Conservation (phyloP, 2,113 vertebrate genomes). For the Heliornis fulica region DNA sequence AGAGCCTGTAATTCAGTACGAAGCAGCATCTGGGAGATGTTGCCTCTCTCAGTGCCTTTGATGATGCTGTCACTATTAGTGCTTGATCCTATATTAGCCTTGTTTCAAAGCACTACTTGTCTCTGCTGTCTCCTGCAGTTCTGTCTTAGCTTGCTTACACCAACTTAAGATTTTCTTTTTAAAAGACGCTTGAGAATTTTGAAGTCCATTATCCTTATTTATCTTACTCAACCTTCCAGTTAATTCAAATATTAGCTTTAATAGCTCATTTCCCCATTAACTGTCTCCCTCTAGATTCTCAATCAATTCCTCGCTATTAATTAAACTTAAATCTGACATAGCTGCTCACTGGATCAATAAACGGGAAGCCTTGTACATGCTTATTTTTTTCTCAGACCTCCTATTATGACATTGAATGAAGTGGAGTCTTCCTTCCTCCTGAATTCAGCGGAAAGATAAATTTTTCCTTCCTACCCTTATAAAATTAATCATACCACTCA, state of each 20-base stretch:
- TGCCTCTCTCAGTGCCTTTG: neutral
- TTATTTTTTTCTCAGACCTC: neutral
- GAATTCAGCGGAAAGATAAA: neutral
- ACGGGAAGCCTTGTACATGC: neutral
- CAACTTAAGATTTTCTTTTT: neutral
- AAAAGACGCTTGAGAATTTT: neutral
- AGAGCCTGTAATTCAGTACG: neutral
- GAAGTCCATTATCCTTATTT: neutral
- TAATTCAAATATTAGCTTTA: neutral
- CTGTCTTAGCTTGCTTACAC: neutral
- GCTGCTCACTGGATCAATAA: neutral
- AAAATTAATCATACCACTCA: neutral
- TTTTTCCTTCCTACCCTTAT: neutral
- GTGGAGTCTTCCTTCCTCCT: neutral
- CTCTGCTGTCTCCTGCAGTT: neutral
- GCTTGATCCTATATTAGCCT: neutral
- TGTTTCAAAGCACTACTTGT: neutral
- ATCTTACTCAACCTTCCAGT: neutral
- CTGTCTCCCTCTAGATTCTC: neutral
- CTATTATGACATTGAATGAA: neutral
- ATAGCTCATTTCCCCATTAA: neutral
- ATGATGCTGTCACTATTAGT: neutral
- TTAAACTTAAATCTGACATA: neutral
- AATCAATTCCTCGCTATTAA: neutral
- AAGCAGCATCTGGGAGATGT: neutral